Conservation (phyloP, 1,140 invertebrate genomes). For the Thrips palmi region DNA sequence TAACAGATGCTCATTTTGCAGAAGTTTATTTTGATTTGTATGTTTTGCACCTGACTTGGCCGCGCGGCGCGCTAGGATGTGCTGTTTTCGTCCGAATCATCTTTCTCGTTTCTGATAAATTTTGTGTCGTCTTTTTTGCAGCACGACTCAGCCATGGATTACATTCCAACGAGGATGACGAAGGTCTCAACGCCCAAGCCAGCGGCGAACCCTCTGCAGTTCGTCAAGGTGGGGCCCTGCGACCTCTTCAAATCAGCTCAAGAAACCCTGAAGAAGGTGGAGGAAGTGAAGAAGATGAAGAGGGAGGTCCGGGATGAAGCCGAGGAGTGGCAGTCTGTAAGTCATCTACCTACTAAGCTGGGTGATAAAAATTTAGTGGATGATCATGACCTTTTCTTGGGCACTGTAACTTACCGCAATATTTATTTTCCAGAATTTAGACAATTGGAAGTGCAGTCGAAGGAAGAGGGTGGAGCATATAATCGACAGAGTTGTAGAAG, state of each 20-base stretch:
- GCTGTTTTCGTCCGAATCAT: too few species aligned
- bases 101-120: too few species aligned
- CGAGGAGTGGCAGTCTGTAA: slow-evolving; percentile 85
- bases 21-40: too few species aligned
- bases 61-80: too few species aligned
- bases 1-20: too few species aligned
- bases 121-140: too few species aligned
- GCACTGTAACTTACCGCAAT: slow-evolving; percentile 5
- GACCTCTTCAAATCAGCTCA: slow-evolving; percentile 65
- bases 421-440: slow-evolving; percentile 50
- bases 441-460: slow-evolving; percentile 83
- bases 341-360: slow-evolving; percentile 18
- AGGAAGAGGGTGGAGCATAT: slow-evolving; percentile 79
- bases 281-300: slow-evolving; percentile 63
- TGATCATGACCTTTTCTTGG: not conserved
- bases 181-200: slow-evolving; percentile 46
- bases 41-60: too few species aligned
- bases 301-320: slow-evolving; percentile 57
- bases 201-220: slow-evolving; percentile 70
- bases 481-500: slow-evolving; percentile 72
- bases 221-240: slow-evolving; percentile 71
- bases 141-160: too few species aligned
- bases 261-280: slow-evolving; percentile 66
- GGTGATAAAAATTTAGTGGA: not conserved
- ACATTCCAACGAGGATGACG: too few species aligned